These are phyloP conservation scores for Oxyura jamaicensis DNA, from an alignment of 2,113 vertebrate species.

Conservation along the genomic window DNA sequence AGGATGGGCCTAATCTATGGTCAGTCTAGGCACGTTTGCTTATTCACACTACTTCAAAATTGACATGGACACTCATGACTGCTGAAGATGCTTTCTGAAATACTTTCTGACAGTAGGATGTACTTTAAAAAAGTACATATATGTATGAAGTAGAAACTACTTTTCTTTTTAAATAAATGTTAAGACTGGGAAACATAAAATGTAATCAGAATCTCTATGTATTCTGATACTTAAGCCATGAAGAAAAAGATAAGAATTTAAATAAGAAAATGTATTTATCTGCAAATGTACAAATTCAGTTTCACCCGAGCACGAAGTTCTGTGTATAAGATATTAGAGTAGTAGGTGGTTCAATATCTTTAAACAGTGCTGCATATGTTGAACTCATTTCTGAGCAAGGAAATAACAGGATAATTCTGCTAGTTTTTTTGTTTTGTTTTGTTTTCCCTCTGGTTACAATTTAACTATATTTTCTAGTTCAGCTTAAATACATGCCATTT, in stretches of 20 bases:
- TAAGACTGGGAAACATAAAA: not conserved
- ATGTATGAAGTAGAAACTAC: not conserved
- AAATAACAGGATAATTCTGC: not conserved
- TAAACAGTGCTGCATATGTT: not conserved
- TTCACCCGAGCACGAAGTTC: not conserved
- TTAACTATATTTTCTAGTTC: not conserved
- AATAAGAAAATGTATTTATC: not conserved
- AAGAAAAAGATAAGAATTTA: not conserved
- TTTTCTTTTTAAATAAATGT: not conserved
- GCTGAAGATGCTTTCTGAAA: not conserved
- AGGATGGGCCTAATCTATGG: accelerated
- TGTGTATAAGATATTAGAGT: not conserved
- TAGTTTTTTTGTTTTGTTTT: not conserved
- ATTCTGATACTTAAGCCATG: not conserved
- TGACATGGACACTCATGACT: not conserved
- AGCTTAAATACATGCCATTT: not conserved
- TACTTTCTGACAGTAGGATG: not conserved
- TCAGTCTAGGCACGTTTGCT: not conserved
- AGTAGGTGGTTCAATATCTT: not conserved
- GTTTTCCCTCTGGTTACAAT: not conserved
- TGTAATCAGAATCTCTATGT: accelerated
- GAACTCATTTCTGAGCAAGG: not conserved
- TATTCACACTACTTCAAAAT: not conserved
- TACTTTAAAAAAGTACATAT: too few species aligned
- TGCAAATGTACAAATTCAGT: not conserved